Evolutionary conservation across 2,113 vertebrate species (phyloP), one percentile per base, ranked within the genome.

Genomic region (Heloderma charlesbogerti): DNA sequence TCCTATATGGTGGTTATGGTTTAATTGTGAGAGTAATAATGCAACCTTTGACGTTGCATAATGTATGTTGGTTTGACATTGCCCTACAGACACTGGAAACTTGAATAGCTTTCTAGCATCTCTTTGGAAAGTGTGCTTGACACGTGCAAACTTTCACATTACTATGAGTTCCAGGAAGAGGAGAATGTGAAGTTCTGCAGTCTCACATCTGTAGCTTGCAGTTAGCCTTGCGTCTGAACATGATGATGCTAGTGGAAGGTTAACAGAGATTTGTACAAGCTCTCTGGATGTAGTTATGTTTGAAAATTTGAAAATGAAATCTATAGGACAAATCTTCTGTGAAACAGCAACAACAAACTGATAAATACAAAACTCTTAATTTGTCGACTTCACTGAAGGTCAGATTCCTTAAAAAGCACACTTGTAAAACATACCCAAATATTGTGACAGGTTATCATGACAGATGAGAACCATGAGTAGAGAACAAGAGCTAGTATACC

Each of bases 361-460:
- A 69, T 63, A 86, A 90, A 86, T 77, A 89, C 45, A 71, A 92
- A 94, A 4, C 66, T 20, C 84, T 87, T 88, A 0, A 40, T 92
- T 82, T 86, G 57, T 1, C 75, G 31, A 48, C 20, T 37, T 1
- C 54, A 48, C 66, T 48, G 27, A 10, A 48, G 9, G 2, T 7
- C n/a, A 43, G 31, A 34, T 51, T 81, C 43, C 48, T 89, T 16
- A 18, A 27, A 86, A 79, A 63, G 54, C 29, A 43, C 22, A 34
- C 12, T n/a, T 67, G 40, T 13, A 67, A 74, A 37, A 45, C 27
- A 7, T 40, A 63, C 4, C 16, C 9, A 48, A 79, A 45, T 48
- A 25, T 1, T 60, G 31, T 79, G 43, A 12, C 13, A 10, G 1
- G 48, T n/a, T 34, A 77, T 72, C 29, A 54, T 29, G 66, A 10